phyloP scores from a whole-genome alignment of 2,888 invertebrate genomes.

The Beris chalybata region DNA sequence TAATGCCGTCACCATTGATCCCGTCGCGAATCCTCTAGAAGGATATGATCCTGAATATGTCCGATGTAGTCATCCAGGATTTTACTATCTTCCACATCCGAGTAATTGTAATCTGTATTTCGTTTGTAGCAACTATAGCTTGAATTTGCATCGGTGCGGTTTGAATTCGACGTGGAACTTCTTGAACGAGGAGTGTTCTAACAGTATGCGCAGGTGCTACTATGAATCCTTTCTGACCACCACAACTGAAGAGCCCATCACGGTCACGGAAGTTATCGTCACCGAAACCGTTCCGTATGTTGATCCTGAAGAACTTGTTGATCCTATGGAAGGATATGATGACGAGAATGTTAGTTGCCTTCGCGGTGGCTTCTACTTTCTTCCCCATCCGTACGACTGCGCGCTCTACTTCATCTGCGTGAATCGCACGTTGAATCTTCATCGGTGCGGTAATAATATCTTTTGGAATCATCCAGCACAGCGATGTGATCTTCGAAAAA shows the following conservation, averaged over 20 bases:
- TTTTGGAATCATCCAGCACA: slow-evolving; percentile 47
- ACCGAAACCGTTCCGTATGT: not conserved
- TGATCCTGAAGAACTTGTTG: slow-evolving; percentile 39
- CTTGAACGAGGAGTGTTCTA: slow-evolving; percentile 44
- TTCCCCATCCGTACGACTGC: slow-evolving; percentile 51
- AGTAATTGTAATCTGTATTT: slow-evolving; percentile 48
- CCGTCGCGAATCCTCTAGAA: slow-evolving; percentile 43
- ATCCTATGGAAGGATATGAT: slow-evolving; percentile 47
- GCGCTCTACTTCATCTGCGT: slow-evolving; percentile 50
- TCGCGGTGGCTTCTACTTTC: slow-evolving; percentile 51
- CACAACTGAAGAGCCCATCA: not conserved
- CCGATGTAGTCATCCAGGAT: slow-evolving; percentile 49
- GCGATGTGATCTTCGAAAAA: slow-evolving; percentile 45
- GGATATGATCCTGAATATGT: slow-evolving; percentile 47
- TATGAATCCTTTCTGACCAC: not conserved
- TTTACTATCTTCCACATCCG: slow-evolving; percentile 50
- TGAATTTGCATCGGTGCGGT: slow-evolving; percentile 50
- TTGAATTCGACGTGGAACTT: slow-evolving; percentile 48
- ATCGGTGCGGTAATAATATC: slow-evolving; percentile 48
- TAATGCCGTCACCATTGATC: slow-evolving; percentile 41
- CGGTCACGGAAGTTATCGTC: not conserved
- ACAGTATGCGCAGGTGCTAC: slow-evolving; percentile 2
- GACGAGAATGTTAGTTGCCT: slow-evolving; percentile 47
- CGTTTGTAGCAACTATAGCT: slow-evolving; percentile 44
- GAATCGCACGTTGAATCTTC: slow-evolving; percentile 49